These are phyloP conservation scores for Drosophila prolongata DNA, from an alignment of 2,888 invertebrate species.

Conservation along the genomic window DNA sequence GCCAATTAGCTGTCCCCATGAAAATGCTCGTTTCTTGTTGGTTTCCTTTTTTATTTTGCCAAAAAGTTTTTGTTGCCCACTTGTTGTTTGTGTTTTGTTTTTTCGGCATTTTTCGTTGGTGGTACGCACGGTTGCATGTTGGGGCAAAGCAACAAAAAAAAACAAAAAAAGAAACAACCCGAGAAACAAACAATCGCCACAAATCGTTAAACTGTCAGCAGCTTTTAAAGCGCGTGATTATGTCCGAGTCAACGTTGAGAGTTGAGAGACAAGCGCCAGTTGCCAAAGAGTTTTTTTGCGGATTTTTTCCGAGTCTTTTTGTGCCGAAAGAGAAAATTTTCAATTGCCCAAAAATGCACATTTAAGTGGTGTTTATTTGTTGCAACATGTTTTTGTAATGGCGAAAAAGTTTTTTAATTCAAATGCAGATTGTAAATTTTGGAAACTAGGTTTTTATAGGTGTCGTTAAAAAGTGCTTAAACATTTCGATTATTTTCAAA, in stretches of 20 bases:
- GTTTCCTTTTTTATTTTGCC: conserved; percentile 51
- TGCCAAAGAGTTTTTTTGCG: conserved; percentile 52
- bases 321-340: conserved; percentile 62
- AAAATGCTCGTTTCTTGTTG: conserved; percentile 68
- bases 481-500: background rate
- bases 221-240: conserved; percentile 80
- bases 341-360: conserved; percentile 63
- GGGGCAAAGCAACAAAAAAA: conserved; percentile 47
- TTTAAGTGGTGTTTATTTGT: conserved; percentile 41
- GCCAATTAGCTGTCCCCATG: conserved; percentile 80
- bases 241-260: conserved; percentile 62
- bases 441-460: too few relatives aligned
- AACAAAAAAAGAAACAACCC: conserved; percentile 39
- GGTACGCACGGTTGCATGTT: conserved; percentile 77
- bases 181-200: conserved; percentile 78
- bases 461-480: background rate
- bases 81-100: conserved; percentile 30
- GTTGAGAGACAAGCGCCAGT: conserved; percentile 73
- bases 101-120: conserved; percentile 50
- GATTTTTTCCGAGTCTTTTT: conserved; percentile 1
- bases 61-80: conserved; percentile 62
- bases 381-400: conserved; percentile 31
- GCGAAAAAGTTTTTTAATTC: conserved; percentile 11
- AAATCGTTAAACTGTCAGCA: conserved; percentile 83
- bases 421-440: conserved; percentile 11